Evolutionary conservation across 1,140 invertebrate species (phyloP).

Genomic region (Homarus americanus): DNA sequence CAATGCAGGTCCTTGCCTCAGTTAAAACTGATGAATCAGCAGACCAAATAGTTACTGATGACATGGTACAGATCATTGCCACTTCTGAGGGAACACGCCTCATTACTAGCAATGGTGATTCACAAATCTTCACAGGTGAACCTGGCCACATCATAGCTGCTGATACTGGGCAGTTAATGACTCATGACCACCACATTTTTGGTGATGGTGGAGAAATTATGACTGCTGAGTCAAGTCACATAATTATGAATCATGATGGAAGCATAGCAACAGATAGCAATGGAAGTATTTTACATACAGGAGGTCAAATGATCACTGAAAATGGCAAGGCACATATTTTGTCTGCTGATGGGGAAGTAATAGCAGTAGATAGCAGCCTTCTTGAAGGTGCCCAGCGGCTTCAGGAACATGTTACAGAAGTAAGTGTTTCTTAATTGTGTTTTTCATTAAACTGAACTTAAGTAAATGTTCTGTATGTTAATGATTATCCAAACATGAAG

Average conservation of each 20-base stretch:
- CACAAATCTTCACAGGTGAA: slow-evolving; percentile 46
- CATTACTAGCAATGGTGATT: slow-evolving; percentile 14
- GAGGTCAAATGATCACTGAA: slow-evolving; percentile 24
- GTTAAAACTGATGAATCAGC: neutral
- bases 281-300: slow-evolving; percentile 34
- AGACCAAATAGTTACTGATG: slow-evolving; percentile 16
- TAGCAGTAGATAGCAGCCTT: slow-evolving; percentile 34
- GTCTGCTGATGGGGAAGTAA: slow-evolving; percentile 55
- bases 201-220: slow-evolving; percentile 47
- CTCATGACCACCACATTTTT: slow-evolving; percentile 32
- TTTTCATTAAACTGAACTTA: too few relatives aligned
- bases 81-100: slow-evolving; percentile 26
- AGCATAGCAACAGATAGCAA: neutral
- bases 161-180: slow-evolving; percentile 29
- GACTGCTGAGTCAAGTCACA: slow-evolving; percentile 38
- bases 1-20: neutral
- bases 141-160: slow-evolving; percentile 38
- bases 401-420: slow-evolving; percentile 51
- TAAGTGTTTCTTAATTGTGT: neutral
- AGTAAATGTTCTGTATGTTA: too few relatives aligned
- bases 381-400: slow-evolving; percentile 34
- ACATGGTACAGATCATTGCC: slow-evolving; percentile 45
- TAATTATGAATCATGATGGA: slow-evolving; percentile 50
- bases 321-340: slow-evolving; percentile 49
- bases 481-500: too few relatives aligned